Conservation (phyloP, 2,113 vertebrate species). For the Riparia riparia region DNA sequence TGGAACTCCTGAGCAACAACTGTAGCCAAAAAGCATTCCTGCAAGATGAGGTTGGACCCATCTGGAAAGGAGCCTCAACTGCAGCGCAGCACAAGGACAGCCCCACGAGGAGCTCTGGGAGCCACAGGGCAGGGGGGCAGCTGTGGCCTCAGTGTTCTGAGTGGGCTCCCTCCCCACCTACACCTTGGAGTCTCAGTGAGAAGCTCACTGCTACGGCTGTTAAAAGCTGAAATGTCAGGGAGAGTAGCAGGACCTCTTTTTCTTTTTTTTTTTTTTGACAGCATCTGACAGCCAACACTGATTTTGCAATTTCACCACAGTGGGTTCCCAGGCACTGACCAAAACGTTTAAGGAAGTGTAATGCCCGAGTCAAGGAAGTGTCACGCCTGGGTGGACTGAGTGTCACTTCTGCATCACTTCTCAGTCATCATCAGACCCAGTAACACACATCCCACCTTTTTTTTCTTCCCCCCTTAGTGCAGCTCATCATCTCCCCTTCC, state of each 20-base stretch:
- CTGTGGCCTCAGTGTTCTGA: accelerated
- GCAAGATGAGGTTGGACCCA: accelerated
- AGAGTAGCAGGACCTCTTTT: neutral
- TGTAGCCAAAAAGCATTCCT: neutral
- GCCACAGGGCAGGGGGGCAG: neutral
- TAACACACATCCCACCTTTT: neutral
- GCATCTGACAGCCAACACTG: neutral
- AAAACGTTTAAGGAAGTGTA: neutral
- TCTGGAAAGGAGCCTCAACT: neutral
- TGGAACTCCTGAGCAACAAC: neutral
- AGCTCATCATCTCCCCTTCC: neutral
- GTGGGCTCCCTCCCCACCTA: neutral
- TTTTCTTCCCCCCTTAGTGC: neutral
- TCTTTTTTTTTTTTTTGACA: neutral
- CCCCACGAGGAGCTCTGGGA: accelerated
- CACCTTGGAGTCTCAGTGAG: neutral
- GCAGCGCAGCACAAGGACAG: neutral
- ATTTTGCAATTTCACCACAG: neutral
- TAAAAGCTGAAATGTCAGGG: neutral
- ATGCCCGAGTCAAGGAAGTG: neutral
- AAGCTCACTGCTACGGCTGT: neutral
- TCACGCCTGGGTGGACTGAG: neutral
- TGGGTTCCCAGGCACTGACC: no score
- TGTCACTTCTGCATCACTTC: neutral
- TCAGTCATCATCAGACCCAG: neutral